These are phyloP conservation scores for Tanypteryx hageni DNA, from an alignment of 2,888 invertebrate genomes.

Conservation along the genomic window DNA sequence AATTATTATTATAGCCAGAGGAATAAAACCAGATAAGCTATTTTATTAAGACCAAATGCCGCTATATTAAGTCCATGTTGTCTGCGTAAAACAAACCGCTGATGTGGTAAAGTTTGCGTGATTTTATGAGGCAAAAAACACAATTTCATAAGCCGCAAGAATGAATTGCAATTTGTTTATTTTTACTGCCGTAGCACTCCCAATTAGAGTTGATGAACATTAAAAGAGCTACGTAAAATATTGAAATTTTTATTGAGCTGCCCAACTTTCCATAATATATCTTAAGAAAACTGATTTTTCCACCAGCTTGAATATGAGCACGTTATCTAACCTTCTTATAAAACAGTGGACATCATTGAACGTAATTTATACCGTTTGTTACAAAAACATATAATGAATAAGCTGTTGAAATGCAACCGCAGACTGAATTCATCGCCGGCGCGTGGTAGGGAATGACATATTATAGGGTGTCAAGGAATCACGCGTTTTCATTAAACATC, in stretches of 20 bases:
- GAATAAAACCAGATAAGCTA: no score
- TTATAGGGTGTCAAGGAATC: constrained; percentile 15
- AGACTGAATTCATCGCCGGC: not conserved
- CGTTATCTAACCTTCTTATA: not conserved
- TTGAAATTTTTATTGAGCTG: not conserved
- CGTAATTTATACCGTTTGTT: not conserved
- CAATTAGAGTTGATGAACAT: no score
- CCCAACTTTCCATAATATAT: not conserved
- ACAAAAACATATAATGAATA: not conserved
- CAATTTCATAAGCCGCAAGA: no score
- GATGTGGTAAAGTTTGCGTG: no score
- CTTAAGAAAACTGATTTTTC: not conserved
- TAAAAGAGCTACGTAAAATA: no score
- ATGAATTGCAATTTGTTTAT: no score
- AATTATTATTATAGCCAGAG: no score
- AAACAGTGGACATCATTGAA: not conserved
- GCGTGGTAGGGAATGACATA: not conserved
- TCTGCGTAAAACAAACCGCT: no score
- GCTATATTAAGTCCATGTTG: no score
- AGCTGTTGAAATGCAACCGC: not conserved
- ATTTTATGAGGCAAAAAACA: no score
- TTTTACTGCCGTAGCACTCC: no score
- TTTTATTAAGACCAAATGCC: no score
- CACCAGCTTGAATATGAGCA: not conserved
- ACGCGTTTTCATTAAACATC: not conserved